Evolutionary conservation across 2,888 invertebrate species (phyloP), one percentile per base, ranked within the genome.

Genomic region (Stenichneumon culpator): DNA sequence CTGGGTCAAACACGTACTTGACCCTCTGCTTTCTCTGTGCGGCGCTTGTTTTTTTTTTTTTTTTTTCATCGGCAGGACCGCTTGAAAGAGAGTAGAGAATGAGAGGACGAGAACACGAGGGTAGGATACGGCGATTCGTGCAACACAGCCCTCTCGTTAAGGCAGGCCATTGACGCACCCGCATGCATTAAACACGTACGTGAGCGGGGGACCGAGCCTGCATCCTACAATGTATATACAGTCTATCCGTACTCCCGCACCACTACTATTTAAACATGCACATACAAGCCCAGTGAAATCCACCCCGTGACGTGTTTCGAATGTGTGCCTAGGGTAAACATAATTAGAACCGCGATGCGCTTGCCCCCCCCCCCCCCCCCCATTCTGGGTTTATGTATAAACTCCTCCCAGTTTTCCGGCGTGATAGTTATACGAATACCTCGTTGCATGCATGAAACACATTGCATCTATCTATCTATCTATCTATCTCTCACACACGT

Each of bases 321-420:
- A 79, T 79, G 82, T 82, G 50, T 82, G 60, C 79, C 28, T 52
- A 67, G 74, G 44, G 85, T 79, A 85, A 85, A 85, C 85, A 82
- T 79, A 85, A 85, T 85, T 85, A 85, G 85, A 85, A 79, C 82
- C 79, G n/a, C 60, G 79, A 75, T 70, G 80, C 68, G 50, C 39
- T 57, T 32, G 70, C 70, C n/a, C 32, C 50, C 28, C 63, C 36
- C 47, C 32, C 19, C n/a, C 67, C 14, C 68, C 14, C 0, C 44
- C 69, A 28, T 47, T 25, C 68, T 50, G 36, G 25, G 57, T 80
- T 63, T 78, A 72, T 72, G 63, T 39, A 32, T 39, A 82, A 75
- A 77, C 82, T 50, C 54, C 63, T 74, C n/a, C 70, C 63, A 28
- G 73, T 28, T 65, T 79, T 74, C 68, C 54, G 69, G 70, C 50